Evolutionary conservation across 2,888 invertebrate species (phyloP).

Genomic region (Carterocephalus palaemon): DNA sequence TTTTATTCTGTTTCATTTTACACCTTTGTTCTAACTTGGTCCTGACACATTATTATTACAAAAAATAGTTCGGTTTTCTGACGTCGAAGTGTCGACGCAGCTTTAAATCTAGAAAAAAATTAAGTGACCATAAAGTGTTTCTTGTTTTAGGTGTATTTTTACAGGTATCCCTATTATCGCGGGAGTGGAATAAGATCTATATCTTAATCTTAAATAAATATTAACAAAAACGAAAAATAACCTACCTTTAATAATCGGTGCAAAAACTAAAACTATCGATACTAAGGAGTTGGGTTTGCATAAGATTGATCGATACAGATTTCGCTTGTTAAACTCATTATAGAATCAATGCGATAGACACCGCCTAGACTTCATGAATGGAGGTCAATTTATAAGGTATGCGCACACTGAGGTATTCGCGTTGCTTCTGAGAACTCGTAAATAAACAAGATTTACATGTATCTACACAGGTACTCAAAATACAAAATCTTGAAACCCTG

Average conservation of each 20-base stretch:
- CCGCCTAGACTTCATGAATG: constrained; percentile 9
- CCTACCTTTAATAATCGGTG: constrained; percentile 6
- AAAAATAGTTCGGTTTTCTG: constrained; percentile 14
- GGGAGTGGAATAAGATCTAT: constrained; percentile 5
- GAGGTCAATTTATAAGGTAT: constrained; percentile 7
- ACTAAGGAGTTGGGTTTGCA: constrained; percentile 4
- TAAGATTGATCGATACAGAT: constrained; percentile 17
- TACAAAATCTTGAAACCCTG: too few species aligned
- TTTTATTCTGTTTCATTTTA: constrained; percentile 51
- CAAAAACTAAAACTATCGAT: constrained; percentile 13
- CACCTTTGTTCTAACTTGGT: constrained; percentile 56
- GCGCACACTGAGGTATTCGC: too few species aligned
- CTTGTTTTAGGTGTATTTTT: constrained; percentile 15
- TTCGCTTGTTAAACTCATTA: constrained; percentile 17
- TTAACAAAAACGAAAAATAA: constrained; percentile 2
- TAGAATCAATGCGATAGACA: constrained; percentile 16
- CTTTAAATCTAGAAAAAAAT: constrained; percentile 29
- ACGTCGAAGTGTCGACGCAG: constrained; percentile 7
- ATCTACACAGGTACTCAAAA: too few species aligned
- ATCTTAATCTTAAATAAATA: constrained; percentile 8
- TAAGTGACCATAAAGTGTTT: constrained; percentile 36
- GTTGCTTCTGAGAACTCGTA: too few species aligned
- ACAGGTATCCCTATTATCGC: constrained; percentile 3
- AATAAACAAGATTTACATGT: too few species aligned
- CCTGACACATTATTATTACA: constrained; percentile 34